Evolutionary conservation across 2,797 vertebrate species (phyloP).

Genomic region (Arctocebus calabarensis): DNA sequence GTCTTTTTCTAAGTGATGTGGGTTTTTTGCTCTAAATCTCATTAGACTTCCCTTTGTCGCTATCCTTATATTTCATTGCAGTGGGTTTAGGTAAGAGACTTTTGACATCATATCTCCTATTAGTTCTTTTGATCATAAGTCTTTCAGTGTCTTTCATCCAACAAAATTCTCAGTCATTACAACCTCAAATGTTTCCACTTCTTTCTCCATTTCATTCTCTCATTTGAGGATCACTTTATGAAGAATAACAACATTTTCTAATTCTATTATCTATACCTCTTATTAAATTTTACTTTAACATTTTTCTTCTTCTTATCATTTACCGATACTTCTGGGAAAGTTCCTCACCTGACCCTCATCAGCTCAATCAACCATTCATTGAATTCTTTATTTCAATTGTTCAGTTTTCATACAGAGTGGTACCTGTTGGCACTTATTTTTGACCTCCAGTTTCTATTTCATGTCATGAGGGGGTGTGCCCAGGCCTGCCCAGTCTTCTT

Average conservation of each 20-base stretch:
- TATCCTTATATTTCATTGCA: not conserved
- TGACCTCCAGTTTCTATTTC: not conserved
- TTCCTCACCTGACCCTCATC: not conserved
- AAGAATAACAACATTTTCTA: not conserved
- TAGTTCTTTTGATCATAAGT: not conserved
- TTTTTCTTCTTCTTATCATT: not conserved
- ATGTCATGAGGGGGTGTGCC: not conserved
- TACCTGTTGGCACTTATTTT: not conserved
- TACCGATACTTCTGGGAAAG: not conserved
- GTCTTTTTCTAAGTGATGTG: not conserved
- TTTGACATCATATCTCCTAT: not conserved
- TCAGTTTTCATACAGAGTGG: not conserved
- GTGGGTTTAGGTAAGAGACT: not conserved
- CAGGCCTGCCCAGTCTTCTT: not conserved
- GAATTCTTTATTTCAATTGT: not conserved
- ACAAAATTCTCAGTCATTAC: not conserved
- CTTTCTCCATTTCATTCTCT: not conserved
- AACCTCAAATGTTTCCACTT: not conserved
- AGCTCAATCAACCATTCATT: not conserved
- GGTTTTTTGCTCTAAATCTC: not conserved
- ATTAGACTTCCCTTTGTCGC: not conserved
- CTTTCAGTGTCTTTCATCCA: not conserved
- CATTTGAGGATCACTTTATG: not conserved
- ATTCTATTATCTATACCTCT: not conserved
- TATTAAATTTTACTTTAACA: slow-evolving; percentile 1